These are phyloP conservation scores for Rotaria macrura DNA, from an alignment of 2,888 invertebrate genomes.

Conservation along the genomic window DNA sequence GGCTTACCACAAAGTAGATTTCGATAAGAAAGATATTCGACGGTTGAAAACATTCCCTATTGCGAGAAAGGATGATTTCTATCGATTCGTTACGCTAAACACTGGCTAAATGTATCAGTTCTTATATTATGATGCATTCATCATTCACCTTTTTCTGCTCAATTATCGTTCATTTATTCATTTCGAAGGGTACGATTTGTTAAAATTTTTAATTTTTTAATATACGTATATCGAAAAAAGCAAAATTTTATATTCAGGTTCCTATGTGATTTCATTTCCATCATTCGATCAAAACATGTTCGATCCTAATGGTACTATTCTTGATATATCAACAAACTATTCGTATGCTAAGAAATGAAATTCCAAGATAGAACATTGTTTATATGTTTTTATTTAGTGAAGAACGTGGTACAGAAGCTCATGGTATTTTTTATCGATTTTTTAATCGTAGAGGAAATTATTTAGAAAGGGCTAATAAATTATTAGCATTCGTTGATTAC, in stretches of 20 bases:
- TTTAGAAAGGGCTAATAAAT: background rate
- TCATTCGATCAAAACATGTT: background rate
- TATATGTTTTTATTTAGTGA: background rate
- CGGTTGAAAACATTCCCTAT: too few species aligned
- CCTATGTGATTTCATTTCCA: background rate
- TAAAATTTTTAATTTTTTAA: too few species aligned
- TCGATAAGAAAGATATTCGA: too few species aligned
- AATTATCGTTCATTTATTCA: too few species aligned
- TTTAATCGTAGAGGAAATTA: slow-evolving; percentile 2
- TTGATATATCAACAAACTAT: background rate
- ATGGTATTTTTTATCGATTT: background rate
- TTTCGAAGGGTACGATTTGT: too few species aligned
- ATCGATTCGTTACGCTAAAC: too few species aligned
- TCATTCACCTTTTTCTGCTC: too few species aligned
- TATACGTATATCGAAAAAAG: too few species aligned
- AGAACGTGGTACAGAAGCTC: background rate
- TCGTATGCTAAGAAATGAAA: background rate
- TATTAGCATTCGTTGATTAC: background rate
- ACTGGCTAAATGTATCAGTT: too few species aligned
- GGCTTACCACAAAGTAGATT: too few species aligned
- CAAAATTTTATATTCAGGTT: background rate
- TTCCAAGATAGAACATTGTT: background rate
- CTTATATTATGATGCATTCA: too few species aligned
- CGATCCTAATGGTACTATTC: background rate
- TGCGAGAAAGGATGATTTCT: too few species aligned